Evolutionary conservation across 2,888 invertebrate species (phyloP).

Genomic region (Dryobota labecula): DNA sequence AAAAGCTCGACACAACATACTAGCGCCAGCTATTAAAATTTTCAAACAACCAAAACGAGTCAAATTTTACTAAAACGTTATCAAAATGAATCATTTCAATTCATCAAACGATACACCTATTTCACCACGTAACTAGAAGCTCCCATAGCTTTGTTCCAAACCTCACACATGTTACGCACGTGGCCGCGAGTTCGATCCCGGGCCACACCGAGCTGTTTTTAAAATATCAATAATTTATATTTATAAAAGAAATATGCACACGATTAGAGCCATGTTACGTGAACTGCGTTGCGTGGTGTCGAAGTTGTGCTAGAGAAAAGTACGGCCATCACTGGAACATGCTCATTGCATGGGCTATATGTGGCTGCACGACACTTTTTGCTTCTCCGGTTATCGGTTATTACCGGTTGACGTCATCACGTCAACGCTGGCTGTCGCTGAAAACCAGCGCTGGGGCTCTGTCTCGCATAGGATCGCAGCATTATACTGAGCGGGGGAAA

Average conservation of each 20-base stretch:
- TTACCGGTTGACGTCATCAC: no score
- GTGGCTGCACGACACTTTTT: conserved; percentile 66
- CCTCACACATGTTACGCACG: not conserved
- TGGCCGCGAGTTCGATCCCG: conserved; percentile 56
- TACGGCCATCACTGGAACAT: conserved; percentile 53
- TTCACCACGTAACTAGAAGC: not conserved
- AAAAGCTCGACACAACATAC: not conserved
- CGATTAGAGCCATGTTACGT: conserved; percentile 82
- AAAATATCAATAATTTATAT: not conserved
- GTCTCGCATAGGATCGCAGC: no score
- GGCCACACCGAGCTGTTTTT: conserved; percentile 7
- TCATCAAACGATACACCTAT: conserved; percentile 13
- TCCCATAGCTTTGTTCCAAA: conserved; percentile 13
- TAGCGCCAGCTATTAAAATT: not conserved
- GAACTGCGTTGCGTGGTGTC: conserved; percentile 78
- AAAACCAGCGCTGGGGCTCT: no score
- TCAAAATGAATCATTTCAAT: not conserved
- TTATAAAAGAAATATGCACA: conserved; percentile 68
- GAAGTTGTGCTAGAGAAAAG: conserved; percentile 80
- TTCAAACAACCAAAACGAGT: no score
- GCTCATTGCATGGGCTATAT: conserved; percentile 41
- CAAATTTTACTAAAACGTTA: no score
- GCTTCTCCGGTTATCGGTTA: no score
- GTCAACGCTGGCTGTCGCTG: no score
- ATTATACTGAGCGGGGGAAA: no score